A percentile compares a stretch with the other conserved stretches of the same genome.
phyloP scores from a whole-genome alignment of 2,797 vertebrate genomes.

The Hybognathus amarus region DNA sequence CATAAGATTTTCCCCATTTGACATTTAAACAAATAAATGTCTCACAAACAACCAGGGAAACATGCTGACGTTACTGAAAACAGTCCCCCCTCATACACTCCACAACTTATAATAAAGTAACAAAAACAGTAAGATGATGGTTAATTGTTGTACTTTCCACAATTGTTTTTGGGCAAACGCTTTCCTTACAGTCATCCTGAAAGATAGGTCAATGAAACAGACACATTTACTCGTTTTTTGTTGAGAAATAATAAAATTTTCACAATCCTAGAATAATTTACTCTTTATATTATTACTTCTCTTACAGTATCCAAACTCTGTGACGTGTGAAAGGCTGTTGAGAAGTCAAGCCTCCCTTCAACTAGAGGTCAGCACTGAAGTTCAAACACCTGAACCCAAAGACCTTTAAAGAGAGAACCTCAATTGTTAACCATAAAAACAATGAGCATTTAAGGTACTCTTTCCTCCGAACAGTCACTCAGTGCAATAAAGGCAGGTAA shows the following conservation, averaged over 20 bases:
- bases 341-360: conserved; percentile 31
- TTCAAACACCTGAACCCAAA: neutral
- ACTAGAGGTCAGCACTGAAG: conserved; percentile 9
- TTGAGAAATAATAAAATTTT: conserved; percentile 3
- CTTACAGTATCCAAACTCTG: neutral
- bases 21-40: conserved; percentile 30
- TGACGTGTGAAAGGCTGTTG: conserved; percentile 5
- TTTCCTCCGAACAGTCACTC: conserved; percentile 25
- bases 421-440: neutral
- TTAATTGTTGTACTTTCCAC: neutral
- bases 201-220: neutral
- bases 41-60: conserved; percentile 4
- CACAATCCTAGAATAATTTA: conserved; percentile 36
- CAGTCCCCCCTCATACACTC: neutral
- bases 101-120: neutral
- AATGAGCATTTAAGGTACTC: neutral
- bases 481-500: conserved; percentile 30
- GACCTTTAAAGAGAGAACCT: neutral
- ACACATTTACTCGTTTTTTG: neutral
- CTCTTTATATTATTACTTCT: conserved; percentile 8
- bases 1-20: neutral
- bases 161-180: neutral
- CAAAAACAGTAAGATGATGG: neutral
- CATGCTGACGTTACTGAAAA: neutral
- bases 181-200: conserved; percentile 3